These are phyloP conservation scores for Tortricodes alternella DNA, from an alignment of 2,888 invertebrate species.

Conservation along the genomic window DNA sequence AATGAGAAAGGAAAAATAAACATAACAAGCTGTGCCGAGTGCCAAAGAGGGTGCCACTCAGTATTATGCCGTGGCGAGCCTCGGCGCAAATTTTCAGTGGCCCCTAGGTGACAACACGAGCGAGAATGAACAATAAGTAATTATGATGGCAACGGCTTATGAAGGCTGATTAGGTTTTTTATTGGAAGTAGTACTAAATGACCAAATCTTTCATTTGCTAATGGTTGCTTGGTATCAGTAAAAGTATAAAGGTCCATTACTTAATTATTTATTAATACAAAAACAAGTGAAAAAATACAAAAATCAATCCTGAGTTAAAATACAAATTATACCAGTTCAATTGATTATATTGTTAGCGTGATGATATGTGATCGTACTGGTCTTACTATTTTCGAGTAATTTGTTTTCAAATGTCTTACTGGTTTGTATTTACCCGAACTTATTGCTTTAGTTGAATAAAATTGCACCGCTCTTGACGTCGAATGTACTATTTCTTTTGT, in stretches of 20 bases:
- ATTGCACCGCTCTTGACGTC: constrained; percentile 41
- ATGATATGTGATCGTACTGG: constrained; percentile 62
- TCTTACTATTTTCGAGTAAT: constrained; percentile 57
- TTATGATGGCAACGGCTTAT: background rate
- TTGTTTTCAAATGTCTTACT: constrained; percentile 50
- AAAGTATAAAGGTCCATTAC: background rate
- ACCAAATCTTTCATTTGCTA: no score
- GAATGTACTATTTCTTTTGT: constrained; percentile 37
- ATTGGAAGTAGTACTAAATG: no score
- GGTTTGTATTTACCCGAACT: constrained; percentile 64
- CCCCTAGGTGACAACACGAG: no score
- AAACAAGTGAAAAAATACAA: constrained; percentile 21
- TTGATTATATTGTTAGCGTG: constrained; percentile 43
- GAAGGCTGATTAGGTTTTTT: background rate
- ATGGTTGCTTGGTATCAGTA: background rate
- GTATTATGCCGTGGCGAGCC: no score
- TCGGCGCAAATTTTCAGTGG: no score
- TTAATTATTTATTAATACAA: background rate
- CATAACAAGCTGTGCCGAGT: no score
- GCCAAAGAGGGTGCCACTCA: no score
- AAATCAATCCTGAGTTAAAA: background rate
- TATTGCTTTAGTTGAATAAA: constrained; percentile 46
- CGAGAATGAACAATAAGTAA: no score
- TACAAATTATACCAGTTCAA: background rate
- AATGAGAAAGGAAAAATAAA: no score